phyloP scores from a whole-genome alignment of 2,113 vertebrate genomes.

The Aegypius monachus region DNA sequence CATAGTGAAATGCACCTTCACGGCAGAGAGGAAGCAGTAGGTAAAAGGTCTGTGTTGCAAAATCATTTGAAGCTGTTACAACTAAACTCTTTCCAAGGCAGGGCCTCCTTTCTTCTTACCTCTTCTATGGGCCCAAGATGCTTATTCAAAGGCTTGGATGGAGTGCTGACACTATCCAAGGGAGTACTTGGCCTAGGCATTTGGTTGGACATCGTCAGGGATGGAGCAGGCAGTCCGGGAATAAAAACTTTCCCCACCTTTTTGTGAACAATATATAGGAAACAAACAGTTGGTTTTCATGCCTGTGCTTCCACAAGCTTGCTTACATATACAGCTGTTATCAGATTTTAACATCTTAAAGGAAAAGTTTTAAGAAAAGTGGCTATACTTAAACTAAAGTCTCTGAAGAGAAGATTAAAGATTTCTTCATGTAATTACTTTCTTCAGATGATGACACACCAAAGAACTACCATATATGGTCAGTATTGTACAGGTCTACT shows the following conservation, averaged over 20 bases:
- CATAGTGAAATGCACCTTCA: background rate
- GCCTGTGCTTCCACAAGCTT: background rate
- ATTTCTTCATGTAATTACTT: background rate
- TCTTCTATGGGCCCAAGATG: constrained; percentile 87
- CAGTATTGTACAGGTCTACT: background rate
- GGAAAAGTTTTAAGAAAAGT: background rate
- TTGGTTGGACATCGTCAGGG: constrained; percentile 79
- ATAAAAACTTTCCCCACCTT: constrained; percentile 97
- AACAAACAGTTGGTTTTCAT: background rate
- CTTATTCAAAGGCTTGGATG: constrained; percentile 81
- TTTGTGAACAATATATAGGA: background rate
- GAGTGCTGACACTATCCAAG: constrained; percentile 83
- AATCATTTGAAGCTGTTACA: background rate
- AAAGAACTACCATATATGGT: background rate
- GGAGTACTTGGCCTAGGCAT: constrained; percentile 81
- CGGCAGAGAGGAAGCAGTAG: background rate
- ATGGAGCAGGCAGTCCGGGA: constrained; percentile 84
- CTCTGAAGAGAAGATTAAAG: background rate
- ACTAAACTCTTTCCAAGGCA: background rate
- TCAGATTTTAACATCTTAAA: background rate
- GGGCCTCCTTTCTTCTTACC: constrained; percentile 61
- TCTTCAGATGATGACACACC: background rate
- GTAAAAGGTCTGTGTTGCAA: background rate
- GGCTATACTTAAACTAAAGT: background rate
- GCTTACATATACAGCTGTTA: background rate